Conservation (phyloP, 2,113 vertebrate genomes). For the Rousettus leschenaultii region DNA sequence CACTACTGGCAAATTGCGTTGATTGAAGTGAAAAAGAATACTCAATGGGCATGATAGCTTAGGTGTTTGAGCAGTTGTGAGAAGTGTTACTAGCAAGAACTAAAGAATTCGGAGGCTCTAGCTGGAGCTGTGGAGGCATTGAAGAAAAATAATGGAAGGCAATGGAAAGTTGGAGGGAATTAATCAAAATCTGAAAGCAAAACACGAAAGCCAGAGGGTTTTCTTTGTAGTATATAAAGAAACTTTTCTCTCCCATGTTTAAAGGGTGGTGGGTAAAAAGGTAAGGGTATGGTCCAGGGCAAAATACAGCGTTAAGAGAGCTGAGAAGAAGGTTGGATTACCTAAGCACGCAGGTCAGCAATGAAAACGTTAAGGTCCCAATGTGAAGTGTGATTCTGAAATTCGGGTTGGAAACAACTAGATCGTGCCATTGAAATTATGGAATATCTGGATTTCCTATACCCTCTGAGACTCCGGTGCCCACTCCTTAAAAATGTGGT, state of each 20-base stretch:
- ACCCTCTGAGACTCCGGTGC: accelerated
- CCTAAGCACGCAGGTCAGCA: neutral
- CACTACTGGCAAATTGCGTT: neutral
- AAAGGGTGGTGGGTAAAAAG: neutral
- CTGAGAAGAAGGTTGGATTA: neutral
- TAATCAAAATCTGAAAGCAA: neutral
- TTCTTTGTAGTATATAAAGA: neutral
- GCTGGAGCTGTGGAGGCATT: neutral
- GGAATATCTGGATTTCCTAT: neutral
- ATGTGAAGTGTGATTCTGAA: neutral
- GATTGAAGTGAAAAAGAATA: neutral
- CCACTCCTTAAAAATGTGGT: neutral
- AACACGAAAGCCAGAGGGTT: neutral
- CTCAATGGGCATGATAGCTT: neutral
- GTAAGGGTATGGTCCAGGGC: neutral
- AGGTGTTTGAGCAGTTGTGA: neutral
- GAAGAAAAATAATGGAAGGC: neutral
- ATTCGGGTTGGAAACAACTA: neutral
- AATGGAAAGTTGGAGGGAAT: neutral
- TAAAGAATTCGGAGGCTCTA: neutral
- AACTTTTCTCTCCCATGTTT: neutral
- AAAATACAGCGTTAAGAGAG: neutral
- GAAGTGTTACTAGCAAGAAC: neutral
- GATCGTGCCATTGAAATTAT: accelerated
- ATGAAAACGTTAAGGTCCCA: neutral